Percentiles rank a stretch among this genome's conserved stretches.
Evolutionary conservation across 2,113 vertebrate species (phyloP).

Genomic region (Crypturellus undulatus): DNA sequence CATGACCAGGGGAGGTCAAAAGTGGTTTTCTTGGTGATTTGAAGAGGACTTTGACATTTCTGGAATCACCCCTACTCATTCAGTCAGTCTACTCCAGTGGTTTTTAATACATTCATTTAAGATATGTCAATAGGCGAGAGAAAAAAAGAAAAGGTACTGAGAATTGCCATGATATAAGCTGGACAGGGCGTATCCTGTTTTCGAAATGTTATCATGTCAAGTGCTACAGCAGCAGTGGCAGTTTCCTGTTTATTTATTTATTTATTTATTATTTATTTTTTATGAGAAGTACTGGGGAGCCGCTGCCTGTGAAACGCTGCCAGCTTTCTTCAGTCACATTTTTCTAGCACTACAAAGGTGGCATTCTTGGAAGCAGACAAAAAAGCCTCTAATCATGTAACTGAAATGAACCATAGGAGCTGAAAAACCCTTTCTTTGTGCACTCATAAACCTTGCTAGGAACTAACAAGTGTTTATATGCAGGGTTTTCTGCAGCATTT

Average conservation of each 20-base stretch:
- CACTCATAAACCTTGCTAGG: neutral
- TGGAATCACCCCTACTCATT: neutral
- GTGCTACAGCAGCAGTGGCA: neutral
- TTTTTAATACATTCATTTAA: neutral
- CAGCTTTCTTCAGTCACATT: neutral
- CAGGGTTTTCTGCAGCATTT: neutral
- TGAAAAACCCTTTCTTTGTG: neutral
- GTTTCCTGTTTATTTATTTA: neutral
- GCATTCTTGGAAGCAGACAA: slow-evolving; percentile 14
- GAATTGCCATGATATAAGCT: neutral
- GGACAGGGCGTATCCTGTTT: slow-evolving; percentile 10
- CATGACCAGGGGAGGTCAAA: neutral
- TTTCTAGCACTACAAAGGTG: slow-evolving; percentile 19
- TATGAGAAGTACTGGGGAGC: neutral
- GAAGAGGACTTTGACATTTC: neutral
- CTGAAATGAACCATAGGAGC: neutral
- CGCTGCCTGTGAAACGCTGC: neutral
- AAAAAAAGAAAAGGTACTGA: neutral
- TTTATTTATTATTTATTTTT: neutral
- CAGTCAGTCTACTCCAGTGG: neutral
- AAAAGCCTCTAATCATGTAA: slow-evolving; percentile 1
- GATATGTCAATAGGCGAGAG: accelerated
- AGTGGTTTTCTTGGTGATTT: neutral
- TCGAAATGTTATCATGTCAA: neutral
- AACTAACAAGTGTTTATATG: neutral